Evolutionary conservation across 2,113 vertebrate genomes (phyloP).

Genomic region (Calidris pugnax): DNA sequence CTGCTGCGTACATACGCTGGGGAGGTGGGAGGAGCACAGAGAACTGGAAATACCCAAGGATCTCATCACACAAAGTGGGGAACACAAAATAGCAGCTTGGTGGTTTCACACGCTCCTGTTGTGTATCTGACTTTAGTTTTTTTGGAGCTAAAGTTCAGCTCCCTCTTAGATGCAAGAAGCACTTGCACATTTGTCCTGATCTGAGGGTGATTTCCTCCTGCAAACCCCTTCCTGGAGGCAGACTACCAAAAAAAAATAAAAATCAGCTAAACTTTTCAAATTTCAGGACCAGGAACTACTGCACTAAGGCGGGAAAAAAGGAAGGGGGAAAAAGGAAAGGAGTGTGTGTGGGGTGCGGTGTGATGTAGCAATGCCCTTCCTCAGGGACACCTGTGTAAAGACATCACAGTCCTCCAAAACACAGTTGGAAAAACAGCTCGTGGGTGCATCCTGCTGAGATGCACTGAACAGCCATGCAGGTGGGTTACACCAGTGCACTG

Average conservation of each 20-base stretch:
- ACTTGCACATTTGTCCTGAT: not conserved
- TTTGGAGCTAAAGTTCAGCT: not conserved
- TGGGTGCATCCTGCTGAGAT: accelerated
- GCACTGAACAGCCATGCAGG: accelerated
- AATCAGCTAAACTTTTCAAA: not conserved
- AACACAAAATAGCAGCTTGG: not conserved
- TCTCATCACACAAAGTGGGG: not conserved
- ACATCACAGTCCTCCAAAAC: not conserved
- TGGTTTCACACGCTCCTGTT: not conserved
- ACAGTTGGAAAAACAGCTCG: not conserved
- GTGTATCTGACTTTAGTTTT: not conserved
- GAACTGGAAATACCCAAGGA: not conserved
- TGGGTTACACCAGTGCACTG: accelerated
- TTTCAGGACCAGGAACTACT: not conserved
- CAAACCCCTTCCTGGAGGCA: not conserved
- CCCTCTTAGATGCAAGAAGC: not conserved
- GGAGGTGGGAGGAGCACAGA: not conserved
- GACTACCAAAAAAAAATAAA: not conserved
- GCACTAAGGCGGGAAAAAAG: not conserved
- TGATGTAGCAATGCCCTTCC: not conserved
- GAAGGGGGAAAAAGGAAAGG: too few relatives aligned
- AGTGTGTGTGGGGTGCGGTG: too few relatives aligned
- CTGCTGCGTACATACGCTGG: not conserved
- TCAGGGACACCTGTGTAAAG: not conserved
- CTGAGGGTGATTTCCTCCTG: not conserved